Evolutionary conservation across 2,888 invertebrate genomes (phyloP), one percentile per base, ranked within the genome.

Genomic region (Protodeltote pygarga): DNA sequence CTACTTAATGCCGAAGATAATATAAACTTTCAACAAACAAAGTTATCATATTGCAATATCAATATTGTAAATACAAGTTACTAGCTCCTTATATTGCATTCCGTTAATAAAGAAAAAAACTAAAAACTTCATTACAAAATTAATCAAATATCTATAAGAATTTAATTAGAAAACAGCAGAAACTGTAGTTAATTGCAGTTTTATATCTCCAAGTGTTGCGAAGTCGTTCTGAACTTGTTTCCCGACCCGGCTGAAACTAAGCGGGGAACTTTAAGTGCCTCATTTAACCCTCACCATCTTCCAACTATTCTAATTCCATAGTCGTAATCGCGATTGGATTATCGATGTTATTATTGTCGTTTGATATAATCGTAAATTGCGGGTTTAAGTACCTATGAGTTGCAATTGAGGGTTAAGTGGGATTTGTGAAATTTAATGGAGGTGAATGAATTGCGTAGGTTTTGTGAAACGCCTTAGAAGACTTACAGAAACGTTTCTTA

Each of bases 181-280:
- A 61, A 47, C 45, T 65, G 65, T 62, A 63, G 55, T 50, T 75
- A 75, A 75, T 75, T 66, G 70, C 66, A 67, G 67, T 75, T 75
- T 74, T 73, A 75, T 65, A 69, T 63, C 60, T 61, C 47, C 37
- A 49, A 58, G 62, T 66, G 54, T 51, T 59, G 37, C 38, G 39
- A 47, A 73, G 70, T 73, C 70, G 70, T 71, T 74, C 34, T 35
- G 48, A 71, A 61, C 69, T 71, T 62, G 63, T 61, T 71, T 63
- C 52, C 49, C 53, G 48, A 52, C 31, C 35, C 60, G 47, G 51
- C 39, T 48, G 54, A 29, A 50, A 48, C 42, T 51, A 61, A 61
- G 45, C 39, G 60, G 40, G 29, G 9, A 66, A 70, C 52, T 70
- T 68, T 52, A 64, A 68, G 42, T 57, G 65, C 46, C 65, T 59